phyloP scores from a whole-genome alignment of 1,140 invertebrate genomes.

The Nixonia krombeini region DNA sequence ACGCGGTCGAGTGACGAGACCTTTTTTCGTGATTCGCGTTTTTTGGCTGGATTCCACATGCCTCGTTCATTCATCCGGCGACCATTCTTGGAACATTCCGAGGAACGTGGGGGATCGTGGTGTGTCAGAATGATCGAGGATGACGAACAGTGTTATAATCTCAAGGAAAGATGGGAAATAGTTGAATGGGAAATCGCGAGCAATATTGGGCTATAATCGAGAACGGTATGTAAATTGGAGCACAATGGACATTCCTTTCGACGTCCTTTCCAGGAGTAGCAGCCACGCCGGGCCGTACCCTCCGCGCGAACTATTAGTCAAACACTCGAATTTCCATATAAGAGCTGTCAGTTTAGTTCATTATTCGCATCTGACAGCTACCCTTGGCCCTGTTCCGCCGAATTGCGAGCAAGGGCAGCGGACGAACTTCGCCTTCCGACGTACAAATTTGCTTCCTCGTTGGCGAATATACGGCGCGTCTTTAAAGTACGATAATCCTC shows the following conservation, averaged over 20 bases:
- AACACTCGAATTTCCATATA: conserved; percentile 64
- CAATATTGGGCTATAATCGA: too few relatives aligned
- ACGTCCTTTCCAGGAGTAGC: neutral
- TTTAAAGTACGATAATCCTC: too few relatives aligned
- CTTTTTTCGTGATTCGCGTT: conserved; percentile 9
- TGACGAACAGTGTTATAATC: too few relatives aligned
- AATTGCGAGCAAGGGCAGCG: conserved; percentile 19
- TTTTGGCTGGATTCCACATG: conserved; percentile 34
- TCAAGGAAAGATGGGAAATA: too few relatives aligned
- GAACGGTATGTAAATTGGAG: conserved; percentile 21
- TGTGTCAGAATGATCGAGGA: too few relatives aligned
- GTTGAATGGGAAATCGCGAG: too few relatives aligned
- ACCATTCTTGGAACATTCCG: conserved; percentile 38
- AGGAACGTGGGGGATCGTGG: too few relatives aligned
- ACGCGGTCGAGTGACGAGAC: conserved; percentile 36
- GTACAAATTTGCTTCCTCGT: too few relatives aligned
- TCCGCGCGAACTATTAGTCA: conserved; percentile 58
- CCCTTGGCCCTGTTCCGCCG: conserved; percentile 31
- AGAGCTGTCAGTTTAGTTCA: conserved; percentile 59
- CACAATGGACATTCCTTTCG: conserved; percentile 41
- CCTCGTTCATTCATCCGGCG: conserved; percentile 38
- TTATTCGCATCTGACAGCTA: conserved; percentile 57
- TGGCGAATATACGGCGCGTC: too few relatives aligned
- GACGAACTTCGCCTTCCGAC: conserved; percentile 36
- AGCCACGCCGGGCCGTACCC: conserved; percentile 10